Evolutionary conservation across 2,113 vertebrate genomes (phyloP).

Genomic region (Excalfactoria chinensis): DNA sequence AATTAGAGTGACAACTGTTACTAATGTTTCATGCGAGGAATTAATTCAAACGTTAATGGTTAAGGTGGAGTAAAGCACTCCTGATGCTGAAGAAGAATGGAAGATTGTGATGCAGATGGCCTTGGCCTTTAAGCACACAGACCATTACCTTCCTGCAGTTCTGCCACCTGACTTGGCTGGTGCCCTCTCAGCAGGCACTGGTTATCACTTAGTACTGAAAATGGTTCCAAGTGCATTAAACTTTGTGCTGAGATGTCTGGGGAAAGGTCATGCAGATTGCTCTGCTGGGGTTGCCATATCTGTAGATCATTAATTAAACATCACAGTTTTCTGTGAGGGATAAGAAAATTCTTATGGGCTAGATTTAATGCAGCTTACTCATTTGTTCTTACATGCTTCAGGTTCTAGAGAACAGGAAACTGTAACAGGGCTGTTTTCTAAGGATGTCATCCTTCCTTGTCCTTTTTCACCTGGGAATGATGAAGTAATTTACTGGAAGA

Average conservation of each 20-base stretch:
- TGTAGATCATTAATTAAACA: neutral
- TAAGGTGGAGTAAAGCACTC: neutral
- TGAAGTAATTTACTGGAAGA: conserved; percentile 79
- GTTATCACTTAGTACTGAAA: neutral
- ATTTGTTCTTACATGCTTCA: neutral
- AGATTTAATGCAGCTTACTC: neutral
- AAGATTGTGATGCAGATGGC: neutral
- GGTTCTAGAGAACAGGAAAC: conserved; percentile 13
- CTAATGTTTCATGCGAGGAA: neutral
- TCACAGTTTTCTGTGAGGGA: neutral
- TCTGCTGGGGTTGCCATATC: neutral
- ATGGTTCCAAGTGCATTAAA: neutral
- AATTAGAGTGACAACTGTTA: neutral
- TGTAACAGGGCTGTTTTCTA: conserved; percentile 53
- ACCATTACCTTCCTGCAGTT: neutral
- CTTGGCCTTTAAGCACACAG: fast-evolving
- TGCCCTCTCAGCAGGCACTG: too few species aligned
- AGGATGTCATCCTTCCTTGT: conserved; percentile 75
- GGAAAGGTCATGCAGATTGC: neutral
- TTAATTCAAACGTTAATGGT: neutral
- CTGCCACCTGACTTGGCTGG: fast-evolving
- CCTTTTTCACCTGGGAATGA: conserved; percentile 45
- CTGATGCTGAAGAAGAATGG: neutral
- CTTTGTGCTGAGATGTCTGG: neutral
- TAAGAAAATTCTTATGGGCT: neutral